Evolutionary conservation across 1,140 invertebrate species (phyloP).

Genomic region (Campodea augens): DNA sequence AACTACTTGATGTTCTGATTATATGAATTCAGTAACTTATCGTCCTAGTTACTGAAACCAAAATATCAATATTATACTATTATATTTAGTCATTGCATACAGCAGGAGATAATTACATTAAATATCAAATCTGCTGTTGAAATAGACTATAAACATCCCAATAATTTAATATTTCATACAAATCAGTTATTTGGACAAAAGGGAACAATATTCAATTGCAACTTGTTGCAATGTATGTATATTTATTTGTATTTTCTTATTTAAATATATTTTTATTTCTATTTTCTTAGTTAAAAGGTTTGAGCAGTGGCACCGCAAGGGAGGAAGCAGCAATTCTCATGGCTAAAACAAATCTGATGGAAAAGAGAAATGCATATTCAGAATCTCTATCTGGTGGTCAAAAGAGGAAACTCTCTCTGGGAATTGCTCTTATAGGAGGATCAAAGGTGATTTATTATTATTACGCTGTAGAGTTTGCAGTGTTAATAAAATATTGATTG

Average conservation of each 20-base stretch:
- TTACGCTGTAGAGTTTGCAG: background rate
- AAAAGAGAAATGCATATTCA: constrained; percentile 41
- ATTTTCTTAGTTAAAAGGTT: background rate
- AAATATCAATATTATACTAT: no score
- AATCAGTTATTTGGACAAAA: no score
- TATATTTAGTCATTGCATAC: no score
- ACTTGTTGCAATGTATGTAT: no score
- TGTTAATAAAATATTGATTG: background rate
- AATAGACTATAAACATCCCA: no score
- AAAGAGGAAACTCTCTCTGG: constrained; percentile 67
- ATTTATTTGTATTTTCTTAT: background rate
- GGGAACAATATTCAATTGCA: no score
- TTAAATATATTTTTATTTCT: background rate
- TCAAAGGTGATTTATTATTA: constrained; percentile 18
- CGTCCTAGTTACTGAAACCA: no score
- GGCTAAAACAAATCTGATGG: constrained; percentile 31
- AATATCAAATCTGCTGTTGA: no score
- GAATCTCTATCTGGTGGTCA: constrained; percentile 66
- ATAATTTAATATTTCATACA: no score
- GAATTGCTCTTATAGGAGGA: constrained; percentile 58
- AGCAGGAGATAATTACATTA: no score
- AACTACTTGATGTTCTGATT: no score
- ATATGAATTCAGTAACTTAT: no score
- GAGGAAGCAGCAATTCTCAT: constrained; percentile 25
- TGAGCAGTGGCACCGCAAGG: constrained; percentile 7